Evolutionary conservation across 1,140 invertebrate species (phyloP).

Genomic region (Chymomyza costata): DNA sequence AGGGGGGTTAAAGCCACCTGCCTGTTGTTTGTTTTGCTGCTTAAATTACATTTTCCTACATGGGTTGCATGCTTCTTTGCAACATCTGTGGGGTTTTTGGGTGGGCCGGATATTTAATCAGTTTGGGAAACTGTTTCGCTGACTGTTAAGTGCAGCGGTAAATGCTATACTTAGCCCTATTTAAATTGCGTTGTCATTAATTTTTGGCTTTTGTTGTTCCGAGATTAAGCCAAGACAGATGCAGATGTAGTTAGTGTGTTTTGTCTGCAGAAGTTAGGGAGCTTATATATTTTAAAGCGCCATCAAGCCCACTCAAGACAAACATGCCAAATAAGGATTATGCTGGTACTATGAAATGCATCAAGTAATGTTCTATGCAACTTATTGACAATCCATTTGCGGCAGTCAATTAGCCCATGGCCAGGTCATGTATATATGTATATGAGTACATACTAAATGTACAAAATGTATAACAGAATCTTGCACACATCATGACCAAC

Average conservation of each 20-base stretch:
- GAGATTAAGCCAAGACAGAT: no score
- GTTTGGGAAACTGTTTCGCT: constrained; percentile 30
- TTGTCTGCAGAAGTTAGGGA: no score
- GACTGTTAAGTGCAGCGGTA: constrained; percentile 29
- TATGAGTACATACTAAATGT: constrained; percentile 4
- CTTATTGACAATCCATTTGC: no score
- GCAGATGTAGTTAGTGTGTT: no score
- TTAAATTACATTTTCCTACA: constrained; percentile 68
- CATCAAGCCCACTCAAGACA: no score
- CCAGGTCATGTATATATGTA: neutral
- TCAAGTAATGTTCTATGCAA: no score
- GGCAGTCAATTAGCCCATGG: no score
- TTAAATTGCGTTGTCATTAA: constrained; percentile 39
- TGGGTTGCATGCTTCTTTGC: constrained; percentile 4
- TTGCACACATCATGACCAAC: constrained; percentile 60
- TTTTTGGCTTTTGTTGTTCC: constrained; percentile 34
- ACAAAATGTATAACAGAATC: neutral
- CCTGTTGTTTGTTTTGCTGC: constrained; percentile 54
- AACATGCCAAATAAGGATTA: no score
- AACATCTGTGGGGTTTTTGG: constrained; percentile 8
- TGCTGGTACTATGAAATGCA: no score
- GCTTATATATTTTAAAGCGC: no score
- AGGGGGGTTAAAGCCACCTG: constrained; percentile 31
- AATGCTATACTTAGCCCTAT: constrained; percentile 26
- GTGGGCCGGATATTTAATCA: constrained; percentile 66